Percentiles rank a stretch among this genome's conserved stretches.
Evolutionary conservation across 2,113 vertebrate genomes (phyloP).

Genomic region (Anseranas semipalmata): DNA sequence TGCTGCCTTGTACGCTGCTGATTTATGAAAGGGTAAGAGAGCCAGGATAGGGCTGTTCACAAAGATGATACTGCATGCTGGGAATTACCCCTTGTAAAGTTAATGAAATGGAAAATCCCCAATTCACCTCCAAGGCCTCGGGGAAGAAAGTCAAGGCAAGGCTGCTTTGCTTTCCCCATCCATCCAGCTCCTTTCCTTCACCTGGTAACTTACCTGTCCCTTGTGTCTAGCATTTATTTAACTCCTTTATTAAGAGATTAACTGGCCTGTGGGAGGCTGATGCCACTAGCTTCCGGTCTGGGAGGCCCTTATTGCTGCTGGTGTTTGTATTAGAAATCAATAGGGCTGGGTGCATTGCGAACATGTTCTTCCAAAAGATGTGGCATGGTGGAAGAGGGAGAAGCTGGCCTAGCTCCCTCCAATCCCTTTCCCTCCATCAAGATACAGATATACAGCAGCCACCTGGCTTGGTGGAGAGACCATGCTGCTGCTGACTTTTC

Average conservation of each 20-base stretch:
- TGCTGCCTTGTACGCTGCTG: neutral
- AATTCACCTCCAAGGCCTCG: neutral
- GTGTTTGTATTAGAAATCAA: neutral
- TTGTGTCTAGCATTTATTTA: neutral
- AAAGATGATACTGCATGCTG: neutral
- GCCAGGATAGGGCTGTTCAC: neutral
- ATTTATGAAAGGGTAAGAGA: neutral
- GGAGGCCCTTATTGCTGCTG: neutral
- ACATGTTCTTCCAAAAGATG: neutral
- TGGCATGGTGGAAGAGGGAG: neutral
- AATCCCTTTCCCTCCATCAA: neutral
- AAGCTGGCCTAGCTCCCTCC: neutral
- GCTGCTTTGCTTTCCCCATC: neutral
- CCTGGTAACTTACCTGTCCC: neutral
- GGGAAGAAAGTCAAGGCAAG: neutral
- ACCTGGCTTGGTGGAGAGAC: neutral
- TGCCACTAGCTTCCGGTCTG: neutral
- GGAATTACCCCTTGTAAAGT: constrained; percentile 58
- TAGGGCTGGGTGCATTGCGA: neutral
- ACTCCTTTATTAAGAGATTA: neutral
- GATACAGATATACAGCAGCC: neutral
- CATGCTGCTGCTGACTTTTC: accelerated
- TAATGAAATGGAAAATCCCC: constrained; percentile 62
- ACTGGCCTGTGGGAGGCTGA: neutral
- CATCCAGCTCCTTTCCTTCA: neutral